Evolutionary conservation across 2,797 vertebrate species (phyloP).

Genomic region (Gymnopithys bicolor): DNA sequence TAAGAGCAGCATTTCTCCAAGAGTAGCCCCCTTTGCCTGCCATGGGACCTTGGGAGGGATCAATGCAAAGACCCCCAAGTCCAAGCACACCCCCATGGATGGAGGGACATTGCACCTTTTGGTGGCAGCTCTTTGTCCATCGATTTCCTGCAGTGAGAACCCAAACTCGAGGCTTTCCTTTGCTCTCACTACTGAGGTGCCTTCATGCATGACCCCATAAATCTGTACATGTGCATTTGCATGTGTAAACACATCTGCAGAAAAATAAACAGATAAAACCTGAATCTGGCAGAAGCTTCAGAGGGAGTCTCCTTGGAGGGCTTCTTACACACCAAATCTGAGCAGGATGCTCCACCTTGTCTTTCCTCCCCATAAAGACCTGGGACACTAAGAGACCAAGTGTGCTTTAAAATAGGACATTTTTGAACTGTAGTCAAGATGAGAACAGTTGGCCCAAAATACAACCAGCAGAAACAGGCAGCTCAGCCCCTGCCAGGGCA

Average conservation of each 20-base stretch:
- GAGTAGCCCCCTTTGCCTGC: neutral
- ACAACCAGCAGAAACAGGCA: neutral
- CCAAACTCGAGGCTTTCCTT: neutral
- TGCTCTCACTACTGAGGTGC: neutral
- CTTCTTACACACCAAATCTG: neutral
- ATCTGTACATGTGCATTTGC: neutral
- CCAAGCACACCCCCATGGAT: fast-evolving
- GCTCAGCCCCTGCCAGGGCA: neutral
- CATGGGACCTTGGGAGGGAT: neutral
- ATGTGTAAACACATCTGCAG: neutral
- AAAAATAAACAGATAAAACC: neutral
- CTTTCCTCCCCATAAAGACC: neutral
- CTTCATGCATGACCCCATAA: neutral
- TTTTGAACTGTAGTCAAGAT: neutral
- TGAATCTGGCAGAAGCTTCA: neutral
- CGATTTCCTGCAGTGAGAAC: fast-evolving
- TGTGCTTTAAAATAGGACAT: fast-evolving
- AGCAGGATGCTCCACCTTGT: neutral
- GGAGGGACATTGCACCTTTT: fast-evolving
- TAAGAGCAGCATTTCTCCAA: neutral
- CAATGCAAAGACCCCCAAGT: neutral
- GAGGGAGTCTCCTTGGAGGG: neutral
- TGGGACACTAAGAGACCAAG: neutral
- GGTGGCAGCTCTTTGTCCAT: neutral
- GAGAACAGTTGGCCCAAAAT: neutral